phyloP scores from a whole-genome alignment of 2,888 invertebrate species.

The Aradus depressus region DNA sequence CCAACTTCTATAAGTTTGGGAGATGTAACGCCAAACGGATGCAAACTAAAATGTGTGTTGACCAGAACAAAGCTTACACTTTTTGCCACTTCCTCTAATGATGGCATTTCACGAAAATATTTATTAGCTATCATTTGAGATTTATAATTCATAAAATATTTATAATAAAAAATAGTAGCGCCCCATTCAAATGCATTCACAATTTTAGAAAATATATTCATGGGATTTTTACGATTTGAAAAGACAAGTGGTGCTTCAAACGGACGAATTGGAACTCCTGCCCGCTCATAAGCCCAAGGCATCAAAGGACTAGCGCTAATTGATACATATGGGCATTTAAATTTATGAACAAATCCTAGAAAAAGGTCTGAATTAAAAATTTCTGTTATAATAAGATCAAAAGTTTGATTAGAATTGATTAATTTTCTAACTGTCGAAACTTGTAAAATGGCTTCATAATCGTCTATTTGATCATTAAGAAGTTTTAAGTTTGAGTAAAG shows the following conservation, averaged over 20 bases:
- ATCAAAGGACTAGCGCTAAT: conserved; percentile 26
- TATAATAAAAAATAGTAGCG: conserved; percentile 23
- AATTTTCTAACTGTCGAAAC: conserved; percentile 9
- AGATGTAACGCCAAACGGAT: conserved; percentile 38
- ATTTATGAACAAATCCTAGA: conserved; percentile 24
- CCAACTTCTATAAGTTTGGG: conserved; percentile 44
- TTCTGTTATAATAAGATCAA: conserved; percentile 27
- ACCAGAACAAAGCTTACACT: conserved; percentile 41
- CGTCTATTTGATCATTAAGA: conserved; percentile 15
- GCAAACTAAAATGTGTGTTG: conserved; percentile 41
- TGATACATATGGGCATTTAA: conserved; percentile 22
- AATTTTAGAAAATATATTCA: conserved; percentile 36
- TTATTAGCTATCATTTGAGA: conserved; percentile 28
- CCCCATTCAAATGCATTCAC: conserved; percentile 33
- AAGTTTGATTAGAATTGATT: conserved; percentile 5
- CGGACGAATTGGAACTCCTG: conserved; percentile 21
- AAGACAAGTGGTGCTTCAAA: conserved; percentile 18
- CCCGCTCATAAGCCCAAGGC: conserved; percentile 26
- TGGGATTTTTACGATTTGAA: conserved; percentile 25
- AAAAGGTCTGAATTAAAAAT: conserved; percentile 27
- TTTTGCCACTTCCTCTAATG: conserved; percentile 37
- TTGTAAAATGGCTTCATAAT: conserved; percentile 18
- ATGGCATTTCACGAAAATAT: conserved; percentile 33
- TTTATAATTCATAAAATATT: conserved; percentile 13
- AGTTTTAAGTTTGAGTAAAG: conserved; percentile 12